Conservation (phyloP, 2,888 invertebrate genomes). For the Luffia ferchaultella region DNA sequence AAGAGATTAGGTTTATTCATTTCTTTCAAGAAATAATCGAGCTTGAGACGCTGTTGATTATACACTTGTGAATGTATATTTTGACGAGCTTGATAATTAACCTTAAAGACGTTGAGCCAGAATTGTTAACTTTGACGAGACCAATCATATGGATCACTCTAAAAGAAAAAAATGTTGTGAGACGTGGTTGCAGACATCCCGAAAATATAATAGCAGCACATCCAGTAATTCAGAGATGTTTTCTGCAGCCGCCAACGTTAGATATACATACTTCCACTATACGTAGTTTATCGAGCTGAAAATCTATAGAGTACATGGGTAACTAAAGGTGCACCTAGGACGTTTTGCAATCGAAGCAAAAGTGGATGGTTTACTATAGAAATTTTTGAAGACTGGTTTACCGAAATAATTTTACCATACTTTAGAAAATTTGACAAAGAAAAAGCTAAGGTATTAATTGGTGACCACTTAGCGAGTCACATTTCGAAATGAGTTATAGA, state of each 20-base stretch:
- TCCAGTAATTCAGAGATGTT: slow-evolving; percentile 14
- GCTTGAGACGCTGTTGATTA: too few species aligned
- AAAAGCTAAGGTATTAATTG: slow-evolving; percentile 15
- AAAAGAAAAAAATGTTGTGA: slow-evolving; percentile 12
- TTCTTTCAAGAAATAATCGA: too few species aligned
- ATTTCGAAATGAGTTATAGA: slow-evolving; percentile 1
- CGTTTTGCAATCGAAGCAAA: slow-evolving; percentile 13
- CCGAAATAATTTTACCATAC: slow-evolving; percentile 4
- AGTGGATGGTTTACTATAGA: slow-evolving; percentile 13
- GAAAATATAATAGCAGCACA: slow-evolving; percentile 14
- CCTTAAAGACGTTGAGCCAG: too few species aligned
- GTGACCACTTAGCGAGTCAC: slow-evolving; percentile 1
- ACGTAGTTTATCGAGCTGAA: slow-evolving; percentile 13
- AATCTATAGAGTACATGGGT: slow-evolving; percentile 13
- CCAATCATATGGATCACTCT: slow-evolving; percentile 14
- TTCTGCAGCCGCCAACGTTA: slow-evolving; percentile 11
- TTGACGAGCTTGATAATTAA: too few species aligned
- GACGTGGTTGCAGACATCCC: slow-evolving; percentile 7
- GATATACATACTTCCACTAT: slow-evolving; percentile 13
- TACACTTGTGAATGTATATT: too few species aligned
- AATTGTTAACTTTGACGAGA: slow-evolving; percentile 16
- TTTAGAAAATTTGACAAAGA: slow-evolving; percentile 12
- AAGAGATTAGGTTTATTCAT: too few species aligned
- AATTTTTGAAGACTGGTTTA: slow-evolving; percentile 14
- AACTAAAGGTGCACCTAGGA: slow-evolving; percentile 10